Conservation (phyloP, 2,113 vertebrate genomes). For the Charina bottae region DNA sequence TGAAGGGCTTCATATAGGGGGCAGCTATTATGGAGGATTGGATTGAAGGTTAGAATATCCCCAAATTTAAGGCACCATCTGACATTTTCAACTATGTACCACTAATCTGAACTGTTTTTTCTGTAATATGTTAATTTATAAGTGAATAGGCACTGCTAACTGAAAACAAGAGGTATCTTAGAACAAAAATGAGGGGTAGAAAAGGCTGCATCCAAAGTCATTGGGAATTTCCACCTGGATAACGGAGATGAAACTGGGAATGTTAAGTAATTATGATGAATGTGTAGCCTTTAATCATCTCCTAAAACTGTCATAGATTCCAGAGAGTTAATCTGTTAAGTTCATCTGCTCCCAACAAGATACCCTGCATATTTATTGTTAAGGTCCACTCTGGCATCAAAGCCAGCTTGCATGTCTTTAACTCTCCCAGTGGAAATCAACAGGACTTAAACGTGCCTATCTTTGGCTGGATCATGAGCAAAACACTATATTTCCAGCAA, state of each 20-base stretch:
- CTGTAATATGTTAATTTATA: slow-evolving; percentile 3
- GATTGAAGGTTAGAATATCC: not conserved
- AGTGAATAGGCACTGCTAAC: not conserved
- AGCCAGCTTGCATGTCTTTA: not conserved
- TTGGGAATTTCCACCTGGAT: slow-evolving; percentile 1
- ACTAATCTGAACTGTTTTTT: not conserved
- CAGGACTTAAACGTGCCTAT: not conserved
- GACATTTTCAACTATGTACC: not conserved
- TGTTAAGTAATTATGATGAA: slow-evolving; percentile 37
- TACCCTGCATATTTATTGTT: not conserved
- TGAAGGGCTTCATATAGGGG: not conserved
- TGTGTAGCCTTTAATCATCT: slow-evolving; percentile 44
- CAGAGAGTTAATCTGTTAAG: slow-evolving; percentile 46
- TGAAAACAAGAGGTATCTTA: not conserved
- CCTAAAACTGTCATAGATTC: slow-evolving; percentile 18
- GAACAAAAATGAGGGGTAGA: not conserved
- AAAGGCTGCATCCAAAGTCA: slow-evolving; percentile 10
- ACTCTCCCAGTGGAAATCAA: not conserved
- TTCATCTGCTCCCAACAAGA: slow-evolving; percentile 3
- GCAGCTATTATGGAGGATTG: not conserved
- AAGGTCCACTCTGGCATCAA: not conserved
- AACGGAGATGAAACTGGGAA: not conserved
- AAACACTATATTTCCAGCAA: not conserved
- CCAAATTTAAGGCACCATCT: not conserved
- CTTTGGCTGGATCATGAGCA: not conserved